Evolutionary conservation across 2,113 vertebrate species (phyloP).

Genomic region (Microcebus jonahi): DNA sequence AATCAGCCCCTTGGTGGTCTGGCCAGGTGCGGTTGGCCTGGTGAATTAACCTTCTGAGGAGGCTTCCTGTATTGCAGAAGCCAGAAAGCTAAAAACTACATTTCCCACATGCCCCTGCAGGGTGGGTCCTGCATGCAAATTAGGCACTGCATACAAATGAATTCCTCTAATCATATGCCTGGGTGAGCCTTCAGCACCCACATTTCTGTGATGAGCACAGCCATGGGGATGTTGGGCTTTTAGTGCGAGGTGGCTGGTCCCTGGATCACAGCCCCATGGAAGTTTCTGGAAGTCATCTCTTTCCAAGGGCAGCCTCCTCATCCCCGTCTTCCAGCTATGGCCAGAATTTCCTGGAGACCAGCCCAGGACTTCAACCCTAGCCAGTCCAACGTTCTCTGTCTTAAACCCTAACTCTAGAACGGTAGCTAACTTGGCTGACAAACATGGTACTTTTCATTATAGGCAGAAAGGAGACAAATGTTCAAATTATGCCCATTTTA

Average conservation of each 20-base stretch:
- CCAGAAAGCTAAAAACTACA: neutral
- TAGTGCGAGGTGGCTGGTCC: too few species aligned
- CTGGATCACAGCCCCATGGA: neutral
- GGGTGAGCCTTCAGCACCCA: neutral
- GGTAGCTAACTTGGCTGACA: fast-evolving
- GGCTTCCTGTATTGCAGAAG: neutral
- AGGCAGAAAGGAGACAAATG: neutral
- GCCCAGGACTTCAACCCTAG: too few species aligned
- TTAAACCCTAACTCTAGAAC: neutral
- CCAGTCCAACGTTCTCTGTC: neutral
- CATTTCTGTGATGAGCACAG: neutral
- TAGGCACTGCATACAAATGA: fast-evolving
- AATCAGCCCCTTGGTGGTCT: neutral
- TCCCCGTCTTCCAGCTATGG: fast-evolving
- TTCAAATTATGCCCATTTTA: neutral
- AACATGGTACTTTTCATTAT: neutral
- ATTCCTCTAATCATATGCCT: fast-evolving
- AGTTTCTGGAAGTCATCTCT: neutral
- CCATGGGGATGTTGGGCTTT: fast-evolving
- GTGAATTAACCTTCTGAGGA: neutral
- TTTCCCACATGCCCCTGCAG: neutral
- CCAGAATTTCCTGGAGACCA: neutral
- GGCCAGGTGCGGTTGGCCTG: neutral
- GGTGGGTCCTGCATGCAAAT: neutral
- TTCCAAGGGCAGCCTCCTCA: neutral